Evolutionary conservation across 2,113 vertebrate genomes (phyloP), one percentile per base, ranked within the genome.

Genomic region (Elgaria multicarinata): DNA sequence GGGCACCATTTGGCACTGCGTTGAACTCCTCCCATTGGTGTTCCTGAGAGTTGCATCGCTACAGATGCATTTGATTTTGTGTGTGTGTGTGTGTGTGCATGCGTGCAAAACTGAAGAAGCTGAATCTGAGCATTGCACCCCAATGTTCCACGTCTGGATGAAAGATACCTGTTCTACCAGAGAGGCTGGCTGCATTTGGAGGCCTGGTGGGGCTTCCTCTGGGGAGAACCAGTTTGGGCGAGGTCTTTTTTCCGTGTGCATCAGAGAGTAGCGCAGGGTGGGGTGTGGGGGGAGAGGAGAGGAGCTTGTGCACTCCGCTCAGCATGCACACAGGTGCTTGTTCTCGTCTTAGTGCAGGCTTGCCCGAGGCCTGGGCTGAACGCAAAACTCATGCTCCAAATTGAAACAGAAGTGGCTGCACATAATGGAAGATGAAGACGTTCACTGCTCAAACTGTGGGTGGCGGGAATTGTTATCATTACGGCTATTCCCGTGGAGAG

Each of bases 141-240:
- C 69, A 22, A 16, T n/a, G 69, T 71, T n/a, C 33, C 12, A 22
- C 33, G 13, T 55, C 33, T 3, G 79, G 58, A 42, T 8, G 36
- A 16, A 36, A 66, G 9, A 24, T 10, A 46, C 42, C 28, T 28
- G 42, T 16, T 58, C n/a, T 10, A 14, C 79, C n/a, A 10, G 79
- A 58, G 53, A 62, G 10, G 79, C 62, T 16, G 58, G 58, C 58
- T 24, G 22, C 13, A 36, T 36, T 31, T 9, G 12, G 36, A 62
- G 53, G 55, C 79, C n/a, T 33, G 16, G 33, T 10, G 14, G 78
- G 24, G 33, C 28, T 62, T 62, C 78, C 33, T 31, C 28, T 71
- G 46, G 53, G 26, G n/a, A 20, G 64, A 86, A 86, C 71, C 53
- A 8, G 85, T 76, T 42, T 86, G 85, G 85, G 85, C 9, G 69